Conservation (phyloP, 2,113 vertebrate species). For the Gymnocephalus cernua region DNA sequence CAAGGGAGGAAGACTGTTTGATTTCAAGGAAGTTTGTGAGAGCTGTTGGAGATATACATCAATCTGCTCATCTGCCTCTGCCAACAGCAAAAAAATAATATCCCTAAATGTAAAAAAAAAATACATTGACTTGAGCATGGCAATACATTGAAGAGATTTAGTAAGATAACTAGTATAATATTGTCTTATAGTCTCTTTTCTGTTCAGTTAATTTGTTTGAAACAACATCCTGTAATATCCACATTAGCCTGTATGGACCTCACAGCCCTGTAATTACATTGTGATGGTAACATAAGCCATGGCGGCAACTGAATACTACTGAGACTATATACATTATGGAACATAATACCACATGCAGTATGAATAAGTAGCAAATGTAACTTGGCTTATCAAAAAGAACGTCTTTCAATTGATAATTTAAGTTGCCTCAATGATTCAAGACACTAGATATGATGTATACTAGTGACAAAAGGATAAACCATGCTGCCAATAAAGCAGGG, state of each 20-base stretch:
- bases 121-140: neutral
- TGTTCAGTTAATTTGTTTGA: neutral
- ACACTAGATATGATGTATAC: neutral
- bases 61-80: neutral
- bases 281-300: neutral
- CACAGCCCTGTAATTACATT: neutral
- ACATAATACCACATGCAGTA: neutral
- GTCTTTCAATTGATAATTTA: neutral
- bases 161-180: neutral
- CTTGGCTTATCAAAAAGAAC: neutral
- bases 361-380: neutral
- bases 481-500: neutral
- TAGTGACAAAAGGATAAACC: neutral
- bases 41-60: neutral
- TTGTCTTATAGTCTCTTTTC: neutral
- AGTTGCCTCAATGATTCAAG: neutral
- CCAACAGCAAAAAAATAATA: neutral
- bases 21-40: constrained; percentile 1
- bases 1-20: neutral
- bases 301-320: neutral
- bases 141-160: neutral
- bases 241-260: constrained; percentile 16
- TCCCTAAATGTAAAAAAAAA: neutral
- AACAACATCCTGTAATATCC: constrained; percentile 12
- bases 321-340: neutral